Evolutionary conservation across 2,888 invertebrate species (phyloP).

Genomic region (Tenodera sinensis): DNA sequence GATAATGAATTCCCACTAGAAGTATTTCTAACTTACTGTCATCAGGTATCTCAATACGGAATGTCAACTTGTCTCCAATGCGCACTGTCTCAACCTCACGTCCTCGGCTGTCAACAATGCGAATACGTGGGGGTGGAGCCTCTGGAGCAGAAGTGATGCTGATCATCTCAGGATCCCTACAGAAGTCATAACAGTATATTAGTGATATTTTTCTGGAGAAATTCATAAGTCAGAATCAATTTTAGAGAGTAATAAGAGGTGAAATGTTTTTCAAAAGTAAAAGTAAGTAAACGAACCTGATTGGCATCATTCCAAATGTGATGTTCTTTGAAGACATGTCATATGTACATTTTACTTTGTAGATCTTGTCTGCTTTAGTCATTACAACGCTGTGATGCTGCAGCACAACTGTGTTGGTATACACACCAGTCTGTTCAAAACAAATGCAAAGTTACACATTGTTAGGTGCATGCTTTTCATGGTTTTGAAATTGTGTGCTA

Average conservation of each 20-base stretch:
- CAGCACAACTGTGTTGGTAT: constrained; percentile 89
- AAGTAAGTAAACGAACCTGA: constrained; percentile 56
- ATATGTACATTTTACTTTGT: constrained; percentile 94
- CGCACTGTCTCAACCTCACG: constrained; percentile 91
- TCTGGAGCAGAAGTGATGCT: constrained; percentile 93
- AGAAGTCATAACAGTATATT: neutral
- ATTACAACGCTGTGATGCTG: constrained; percentile 95
- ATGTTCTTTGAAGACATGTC: constrained; percentile 96
- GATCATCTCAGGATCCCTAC: constrained; percentile 90
- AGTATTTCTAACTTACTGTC: constrained; percentile 67
- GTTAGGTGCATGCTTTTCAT: neutral
- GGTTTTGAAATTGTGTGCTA: neutral
- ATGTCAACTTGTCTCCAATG: constrained; percentile 90
- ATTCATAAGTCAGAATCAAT: neutral
- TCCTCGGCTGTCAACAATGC: constrained; percentile 80
- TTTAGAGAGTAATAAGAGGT: too few relatives aligned
- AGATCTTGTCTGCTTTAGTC: constrained; percentile 95
- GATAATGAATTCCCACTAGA: too few relatives aligned
- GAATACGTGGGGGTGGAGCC: constrained; percentile 89
- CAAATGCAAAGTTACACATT: neutral
- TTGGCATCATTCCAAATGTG: constrained; percentile 96
- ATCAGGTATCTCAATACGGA: constrained; percentile 94
- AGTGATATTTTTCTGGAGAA: neutral
- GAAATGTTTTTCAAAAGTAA: too few relatives aligned
- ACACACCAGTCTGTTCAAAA: constrained; percentile 76